A percentile compares a stretch with the other conserved stretches of the same genome.
Conservation (phyloP, 1,140 invertebrate species). For the Pseudomyrmex flavicornis region DNA sequence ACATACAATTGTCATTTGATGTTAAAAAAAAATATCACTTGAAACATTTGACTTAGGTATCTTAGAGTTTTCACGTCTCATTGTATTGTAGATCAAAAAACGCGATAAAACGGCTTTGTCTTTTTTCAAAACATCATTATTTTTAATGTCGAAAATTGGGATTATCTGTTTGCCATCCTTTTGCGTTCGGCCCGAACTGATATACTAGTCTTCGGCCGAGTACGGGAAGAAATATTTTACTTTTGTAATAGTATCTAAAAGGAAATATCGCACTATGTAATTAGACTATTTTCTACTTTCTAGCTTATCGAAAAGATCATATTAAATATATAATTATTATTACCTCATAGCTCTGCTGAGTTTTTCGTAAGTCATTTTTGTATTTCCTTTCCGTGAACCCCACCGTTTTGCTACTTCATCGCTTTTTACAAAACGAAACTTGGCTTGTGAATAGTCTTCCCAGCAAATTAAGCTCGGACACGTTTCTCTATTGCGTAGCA, state of each 20-base stretch:
- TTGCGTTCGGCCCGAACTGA: slow-evolving; percentile 93
- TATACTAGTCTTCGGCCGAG: slow-evolving; percentile 93
- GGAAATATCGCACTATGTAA: neutral
- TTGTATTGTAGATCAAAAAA: neutral
- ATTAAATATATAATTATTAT: slow-evolving; percentile 56
- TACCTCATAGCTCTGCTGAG: slow-evolving; percentile 96
- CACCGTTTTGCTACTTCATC: slow-evolving; percentile 95
- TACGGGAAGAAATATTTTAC: slow-evolving; percentile 92
- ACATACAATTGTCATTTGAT: too few species aligned
- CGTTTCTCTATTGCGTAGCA: slow-evolving; percentile 90
- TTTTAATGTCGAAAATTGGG: slow-evolving; percentile 86
- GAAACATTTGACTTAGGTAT: slow-evolving; percentile 17
- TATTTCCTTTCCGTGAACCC: slow-evolving; percentile 94
- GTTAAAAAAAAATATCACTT: neutral
- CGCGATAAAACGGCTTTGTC: too few species aligned
- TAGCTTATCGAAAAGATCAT: slow-evolving; percentile 20
- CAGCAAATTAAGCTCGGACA: slow-evolving; percentile 94
- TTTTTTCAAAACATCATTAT: neutral
- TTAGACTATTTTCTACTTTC: neutral
- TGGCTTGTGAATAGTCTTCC: slow-evolving; percentile 94
- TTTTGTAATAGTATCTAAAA: slow-evolving; percentile 94
- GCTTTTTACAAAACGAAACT: slow-evolving; percentile 96
- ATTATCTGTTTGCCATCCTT: slow-evolving; percentile 89
- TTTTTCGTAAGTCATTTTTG: slow-evolving; percentile 97
- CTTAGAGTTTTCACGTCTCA: neutral